Evolutionary conservation across 2,113 vertebrate genomes (phyloP).

Genomic region (Nerophis ophidion): DNA sequence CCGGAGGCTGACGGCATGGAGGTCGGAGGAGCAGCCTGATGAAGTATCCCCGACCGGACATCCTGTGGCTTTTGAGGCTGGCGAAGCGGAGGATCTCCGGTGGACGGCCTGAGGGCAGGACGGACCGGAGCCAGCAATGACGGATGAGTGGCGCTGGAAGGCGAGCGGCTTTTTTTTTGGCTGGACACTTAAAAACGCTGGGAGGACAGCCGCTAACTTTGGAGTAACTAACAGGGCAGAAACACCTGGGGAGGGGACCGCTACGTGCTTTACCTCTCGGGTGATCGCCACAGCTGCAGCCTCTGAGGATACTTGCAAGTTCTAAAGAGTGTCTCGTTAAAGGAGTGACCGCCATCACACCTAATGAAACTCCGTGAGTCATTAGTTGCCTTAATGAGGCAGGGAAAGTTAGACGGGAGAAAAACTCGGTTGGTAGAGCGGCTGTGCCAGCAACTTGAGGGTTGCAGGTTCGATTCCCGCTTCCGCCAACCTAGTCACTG

Average conservation of each 20-base stretch:
- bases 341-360: background rate
- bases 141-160: background rate
- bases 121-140: slow-evolving; percentile 1
- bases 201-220: background rate
- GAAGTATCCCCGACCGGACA: background rate
- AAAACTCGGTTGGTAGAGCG: no score
- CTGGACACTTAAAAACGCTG: background rate
- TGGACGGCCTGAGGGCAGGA: slow-evolving; percentile 5
- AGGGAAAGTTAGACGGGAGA: no score
- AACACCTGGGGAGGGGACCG: background rate
- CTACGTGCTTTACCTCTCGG: background rate
- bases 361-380: background rate
- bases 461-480: no score
- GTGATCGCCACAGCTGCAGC: background rate
- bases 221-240: background rate
- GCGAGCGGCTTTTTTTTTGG: background rate
- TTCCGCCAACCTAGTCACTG: no score
- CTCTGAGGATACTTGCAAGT: no score
- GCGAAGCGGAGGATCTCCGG: background rate
- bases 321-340: no score
- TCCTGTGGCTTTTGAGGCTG: background rate
- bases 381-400: no score
- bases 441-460: no score
- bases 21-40: background rate
- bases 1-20: slow-evolving; percentile 1